These are phyloP conservation scores for Caenorhabditis sinica DNA, from an alignment of 2,888 invertebrate species.

Conservation along the genomic window DNA sequence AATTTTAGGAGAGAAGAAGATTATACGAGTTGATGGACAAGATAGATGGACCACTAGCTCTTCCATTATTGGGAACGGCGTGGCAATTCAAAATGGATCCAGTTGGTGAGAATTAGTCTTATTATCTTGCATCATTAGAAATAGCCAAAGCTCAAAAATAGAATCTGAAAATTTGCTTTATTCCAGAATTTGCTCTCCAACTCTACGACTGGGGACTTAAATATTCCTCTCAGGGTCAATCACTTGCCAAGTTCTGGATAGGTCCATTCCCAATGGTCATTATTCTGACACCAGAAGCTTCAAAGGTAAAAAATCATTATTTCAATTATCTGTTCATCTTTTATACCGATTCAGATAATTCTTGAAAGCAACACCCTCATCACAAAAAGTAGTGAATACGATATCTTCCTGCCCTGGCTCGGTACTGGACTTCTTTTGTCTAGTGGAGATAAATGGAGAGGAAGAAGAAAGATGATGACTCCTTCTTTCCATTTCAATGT, in stretches of 20 bases:
- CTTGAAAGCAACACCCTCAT: constrained; percentile 82
- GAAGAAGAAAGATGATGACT: constrained; percentile 85
- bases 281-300: constrained; percentile 52
- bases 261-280: constrained; percentile 63
- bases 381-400: constrained; percentile 84
- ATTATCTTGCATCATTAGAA: too few relatives aligned
- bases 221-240: constrained; percentile 43
- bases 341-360: constrained; percentile 56
- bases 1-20: constrained; percentile 36
- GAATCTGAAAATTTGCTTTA: too few relatives aligned
- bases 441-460: constrained; percentile 85
- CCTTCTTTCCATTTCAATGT: constrained; percentile 86
- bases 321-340: background rate
- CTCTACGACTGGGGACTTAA: constrained; percentile 61
- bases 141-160: too few relatives aligned
- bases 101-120: constrained; percentile 61
- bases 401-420: constrained; percentile 85
- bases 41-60: constrained; percentile 77
- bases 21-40: constrained; percentile 53
- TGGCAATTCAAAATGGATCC: constrained; percentile 78
- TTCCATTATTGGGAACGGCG: constrained; percentile 78
- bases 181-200: constrained; percentile 57
- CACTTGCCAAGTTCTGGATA: constrained; percentile 57
- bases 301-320: constrained; percentile 27
- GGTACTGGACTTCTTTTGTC: constrained; percentile 85